Evolutionary conservation across 2,113 vertebrate species (phyloP).

Genomic region (Pyxicephalus adspersus): DNA sequence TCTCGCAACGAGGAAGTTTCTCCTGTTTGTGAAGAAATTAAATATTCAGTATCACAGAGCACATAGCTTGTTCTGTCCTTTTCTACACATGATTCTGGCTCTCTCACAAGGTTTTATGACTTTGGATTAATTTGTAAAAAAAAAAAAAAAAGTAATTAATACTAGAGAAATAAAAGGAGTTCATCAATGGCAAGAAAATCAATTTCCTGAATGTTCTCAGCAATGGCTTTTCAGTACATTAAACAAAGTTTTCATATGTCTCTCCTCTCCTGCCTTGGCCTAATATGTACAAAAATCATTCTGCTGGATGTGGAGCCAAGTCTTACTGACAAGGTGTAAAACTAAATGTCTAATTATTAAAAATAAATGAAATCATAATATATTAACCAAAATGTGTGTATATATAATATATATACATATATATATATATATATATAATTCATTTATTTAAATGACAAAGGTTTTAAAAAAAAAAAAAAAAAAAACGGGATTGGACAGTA

Average conservation of each 20-base stretch:
- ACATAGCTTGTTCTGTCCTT: constrained; percentile 64
- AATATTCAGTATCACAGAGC: constrained; percentile 35
- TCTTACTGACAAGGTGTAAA: constrained; percentile 58
- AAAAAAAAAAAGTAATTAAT: constrained; percentile 82
- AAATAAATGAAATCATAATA: too few species aligned
- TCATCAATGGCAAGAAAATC: constrained; percentile 90
- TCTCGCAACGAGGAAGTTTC: constrained; percentile 89
- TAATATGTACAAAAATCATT: constrained; percentile 79
- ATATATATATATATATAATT: too few species aligned
- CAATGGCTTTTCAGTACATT: constrained; percentile 90
- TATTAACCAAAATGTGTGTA: too few species aligned
- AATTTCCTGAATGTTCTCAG: constrained; percentile 90
- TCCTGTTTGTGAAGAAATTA: constrained; percentile 70
- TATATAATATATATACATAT: neutral
- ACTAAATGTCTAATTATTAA: constrained; percentile 14
- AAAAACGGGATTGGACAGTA: too few species aligned
- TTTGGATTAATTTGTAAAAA: constrained; percentile 84
- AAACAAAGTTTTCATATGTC: constrained; percentile 89
- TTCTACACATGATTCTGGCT: constrained; percentile 78
- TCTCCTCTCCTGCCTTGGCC: constrained; percentile 77
- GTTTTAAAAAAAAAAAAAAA: too few species aligned
- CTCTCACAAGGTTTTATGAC: constrained; percentile 85
- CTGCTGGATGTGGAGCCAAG: constrained; percentile 77
- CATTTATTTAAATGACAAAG: too few species aligned
- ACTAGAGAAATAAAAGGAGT: constrained; percentile 85